These are phyloP conservation scores for Osmerus mordax DNA, from an alignment of 2,113 vertebrate genomes.

Conservation along the genomic window DNA sequence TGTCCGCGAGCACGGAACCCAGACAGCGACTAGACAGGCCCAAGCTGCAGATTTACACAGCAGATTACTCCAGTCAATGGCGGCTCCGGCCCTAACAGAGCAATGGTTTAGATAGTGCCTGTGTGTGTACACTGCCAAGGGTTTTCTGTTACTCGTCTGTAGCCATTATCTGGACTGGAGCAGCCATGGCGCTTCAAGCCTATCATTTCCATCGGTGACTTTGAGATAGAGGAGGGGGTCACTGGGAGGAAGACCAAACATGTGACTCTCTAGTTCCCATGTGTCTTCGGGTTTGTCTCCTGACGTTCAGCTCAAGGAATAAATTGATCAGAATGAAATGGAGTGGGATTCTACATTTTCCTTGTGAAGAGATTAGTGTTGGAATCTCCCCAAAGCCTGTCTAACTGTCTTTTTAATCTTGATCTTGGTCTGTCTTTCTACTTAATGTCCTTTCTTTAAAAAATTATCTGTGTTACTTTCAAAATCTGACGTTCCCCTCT, in stretches of 20 bases:
- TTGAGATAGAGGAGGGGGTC: slow-evolving; percentile 26
- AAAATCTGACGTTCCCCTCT: no score
- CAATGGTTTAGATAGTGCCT: slow-evolving; percentile 61
- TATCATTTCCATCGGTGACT: slow-evolving; percentile 45
- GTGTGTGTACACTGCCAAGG: slow-evolving; percentile 66
- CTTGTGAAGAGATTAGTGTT: no score
- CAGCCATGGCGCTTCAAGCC: slow-evolving; percentile 30
- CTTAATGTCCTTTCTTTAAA: no score
- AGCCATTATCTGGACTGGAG: slow-evolving; percentile 51
- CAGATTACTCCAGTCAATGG: slow-evolving; percentile 73
- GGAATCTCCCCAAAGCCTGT: no score
- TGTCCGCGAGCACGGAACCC: slow-evolving; percentile 69
- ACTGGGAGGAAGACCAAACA: slow-evolving; percentile 3
- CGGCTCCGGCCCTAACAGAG: slow-evolving; percentile 65
- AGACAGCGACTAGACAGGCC: slow-evolving; percentile 75
- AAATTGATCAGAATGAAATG: no score
- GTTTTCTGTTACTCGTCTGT: slow-evolving; percentile 70
- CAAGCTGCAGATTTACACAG: slow-evolving; percentile 72
- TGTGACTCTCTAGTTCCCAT: background rate
- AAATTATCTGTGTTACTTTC: no score
- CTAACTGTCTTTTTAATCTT: no score
- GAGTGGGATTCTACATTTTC: no score
- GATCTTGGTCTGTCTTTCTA: no score
- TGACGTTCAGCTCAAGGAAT: background rate
- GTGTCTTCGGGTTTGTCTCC: background rate